phyloP scores from a whole-genome alignment of 92 coral and sea anemone species.

The Blastomussa wellsi region DNA sequence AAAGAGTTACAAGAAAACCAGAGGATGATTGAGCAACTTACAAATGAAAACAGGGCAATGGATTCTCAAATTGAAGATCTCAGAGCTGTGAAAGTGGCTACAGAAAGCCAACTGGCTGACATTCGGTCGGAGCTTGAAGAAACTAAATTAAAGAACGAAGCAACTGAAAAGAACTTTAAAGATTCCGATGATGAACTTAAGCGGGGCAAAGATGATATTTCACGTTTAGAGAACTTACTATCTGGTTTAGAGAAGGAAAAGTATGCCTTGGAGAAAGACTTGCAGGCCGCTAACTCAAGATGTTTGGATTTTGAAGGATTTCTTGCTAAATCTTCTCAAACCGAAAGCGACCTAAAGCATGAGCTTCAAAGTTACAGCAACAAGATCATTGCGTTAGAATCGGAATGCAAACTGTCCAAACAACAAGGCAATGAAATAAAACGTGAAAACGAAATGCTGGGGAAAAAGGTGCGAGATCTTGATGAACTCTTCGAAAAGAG shows the following conservation, averaged over 20 bases:
- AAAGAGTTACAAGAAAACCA: conserved; percentile 65
- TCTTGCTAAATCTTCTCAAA: conserved; percentile 47
- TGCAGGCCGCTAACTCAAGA: conserved; percentile 53
- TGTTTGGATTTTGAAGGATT: conserved; percentile 62
- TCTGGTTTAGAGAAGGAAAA: conserved; percentile 65
- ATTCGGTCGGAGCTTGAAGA: conserved; percentile 63
- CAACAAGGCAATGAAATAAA: conserved; percentile 61
- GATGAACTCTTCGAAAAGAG: conserved; percentile 67
- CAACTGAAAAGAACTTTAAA: conserved; percentile 42
- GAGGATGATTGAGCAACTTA: conserved; percentile 45
- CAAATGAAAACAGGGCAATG: conserved; percentile 49
- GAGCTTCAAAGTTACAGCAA: conserved; percentile 52
- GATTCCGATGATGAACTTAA: conserved; percentile 55
- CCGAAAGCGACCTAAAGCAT: conserved; percentile 65
- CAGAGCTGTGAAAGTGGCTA: conserved; percentile 53
- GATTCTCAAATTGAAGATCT: conserved; percentile 66
- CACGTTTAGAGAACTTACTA: conserved; percentile 46
- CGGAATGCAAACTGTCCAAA: conserved; percentile 59
- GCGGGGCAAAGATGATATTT: conserved; percentile 49
- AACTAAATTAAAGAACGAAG: conserved; percentile 51
- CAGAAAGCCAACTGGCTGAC: conserved; percentile 58
- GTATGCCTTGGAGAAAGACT: conserved; percentile 50
- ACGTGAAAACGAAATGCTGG: conserved; percentile 54
- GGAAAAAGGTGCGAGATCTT: conserved; percentile 64
- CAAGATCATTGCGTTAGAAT: conserved; percentile 67